Evolutionary conservation across 2,797 vertebrate genomes (phyloP), one percentile per base, ranked within the genome.

Genomic region (Esox masquinongy): DNA sequence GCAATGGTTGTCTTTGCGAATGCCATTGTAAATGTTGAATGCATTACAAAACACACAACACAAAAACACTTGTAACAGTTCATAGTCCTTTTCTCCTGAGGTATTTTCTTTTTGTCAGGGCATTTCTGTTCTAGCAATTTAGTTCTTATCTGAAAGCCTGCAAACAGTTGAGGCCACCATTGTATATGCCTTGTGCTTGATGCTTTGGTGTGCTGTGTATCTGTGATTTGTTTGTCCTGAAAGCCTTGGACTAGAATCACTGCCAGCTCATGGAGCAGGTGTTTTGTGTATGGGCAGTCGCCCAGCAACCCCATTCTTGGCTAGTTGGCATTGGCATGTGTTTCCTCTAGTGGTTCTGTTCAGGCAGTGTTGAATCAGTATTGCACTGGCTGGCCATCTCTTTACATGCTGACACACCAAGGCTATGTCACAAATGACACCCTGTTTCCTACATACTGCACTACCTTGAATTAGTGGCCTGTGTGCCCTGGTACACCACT

Each of bases 251-350:
- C 15, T 64, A 26, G 64, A 31, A 34, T 36, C 64, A 34, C 64
- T 53, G 50, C n/a, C 22, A 61, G 56, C 56, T 5, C 36, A 77
- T 29, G 36, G 36, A 80, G 74, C 75, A 82, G 66, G 79, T 79
- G 79, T 80, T 79, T 82, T 83, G 80, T 70, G 49, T 83, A 79
- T 70, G 51, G 53, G 66, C 74, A 69, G 75, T 89, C 34, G 64
- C 85, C 51, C 76, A 49, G 86, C 84, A 87, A 88, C 83, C 72
- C 49, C 72, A 84, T 63, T 79, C 72, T 86, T 87, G 75, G 53
- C 78, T 75, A 74, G 72, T 77, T 84, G 67, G 68, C 73, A 53
- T 75, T 49, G 74, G 56, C 56, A 61, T 78, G 67, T 77, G n/a
- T 76, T 36, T 34, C 31, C 31, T 67, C 64, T 29, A 67, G 64